A percentile compares a stretch with the other conserved stretches of the same genome.
These are phyloP conservation scores for Malurus elegans DNA, from an alignment of 2,113 vertebrate genomes.

Conservation along the genomic window DNA sequence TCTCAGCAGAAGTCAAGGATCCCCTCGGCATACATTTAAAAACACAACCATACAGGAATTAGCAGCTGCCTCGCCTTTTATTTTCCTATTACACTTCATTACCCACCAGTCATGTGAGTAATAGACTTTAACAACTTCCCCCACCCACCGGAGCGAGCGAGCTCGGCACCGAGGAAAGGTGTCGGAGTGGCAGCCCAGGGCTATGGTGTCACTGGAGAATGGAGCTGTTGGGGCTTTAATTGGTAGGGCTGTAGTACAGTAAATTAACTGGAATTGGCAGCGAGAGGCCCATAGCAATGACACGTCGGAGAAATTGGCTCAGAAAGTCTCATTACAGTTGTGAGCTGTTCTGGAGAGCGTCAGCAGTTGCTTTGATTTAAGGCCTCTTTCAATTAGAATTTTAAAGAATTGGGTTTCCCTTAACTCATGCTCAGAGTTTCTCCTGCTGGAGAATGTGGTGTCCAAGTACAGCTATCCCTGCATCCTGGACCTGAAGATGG, in stretches of 20 bases:
- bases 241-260: constrained; percentile 28
- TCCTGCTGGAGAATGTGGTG: constrained; percentile 78
- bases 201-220: not conserved
- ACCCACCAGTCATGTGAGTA: constrained; percentile 22
- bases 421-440: constrained; percentile 64
- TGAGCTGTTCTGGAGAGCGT: not conserved
- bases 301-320: not conserved
- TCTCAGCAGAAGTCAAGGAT: not conserved
- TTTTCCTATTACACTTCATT: constrained; percentile 47
- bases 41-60: constrained; percentile 11
- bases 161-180: not conserved
- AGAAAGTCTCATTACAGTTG: constrained; percentile 40
- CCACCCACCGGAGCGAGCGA: not conserved
- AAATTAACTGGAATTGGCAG: constrained; percentile 52
- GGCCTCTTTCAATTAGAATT: not conserved
- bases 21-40: constrained; percentile 15
- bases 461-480: constrained; percentile 75
- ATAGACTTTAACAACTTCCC: not conserved
- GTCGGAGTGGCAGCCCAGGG: constrained; percentile 33
- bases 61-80: constrained; percentile 41
- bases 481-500: constrained; percentile 82
- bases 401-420: constrained; percentile 21
- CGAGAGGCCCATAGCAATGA: constrained; percentile 33
- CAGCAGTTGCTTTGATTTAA: constrained; percentile 46
- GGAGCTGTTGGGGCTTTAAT: constrained; percentile 42